Conservation (phyloP, 2,113 vertebrate genomes). For the Puffinus mauretanicus region DNA sequence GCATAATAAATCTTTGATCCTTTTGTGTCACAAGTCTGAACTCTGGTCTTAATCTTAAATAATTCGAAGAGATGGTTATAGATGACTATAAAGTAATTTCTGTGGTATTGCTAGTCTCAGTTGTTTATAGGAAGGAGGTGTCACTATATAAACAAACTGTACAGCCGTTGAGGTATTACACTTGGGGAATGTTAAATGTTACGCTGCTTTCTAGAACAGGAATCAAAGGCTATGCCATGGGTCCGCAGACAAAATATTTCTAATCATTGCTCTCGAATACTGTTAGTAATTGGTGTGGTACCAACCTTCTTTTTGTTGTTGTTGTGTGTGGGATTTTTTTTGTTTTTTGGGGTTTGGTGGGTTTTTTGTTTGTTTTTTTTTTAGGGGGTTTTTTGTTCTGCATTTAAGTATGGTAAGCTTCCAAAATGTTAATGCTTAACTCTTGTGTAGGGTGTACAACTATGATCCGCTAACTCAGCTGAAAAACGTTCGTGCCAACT, state of each 20-base stretch:
- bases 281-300: background rate
- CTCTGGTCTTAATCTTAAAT: background rate
- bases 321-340: background rate
- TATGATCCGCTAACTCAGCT: slow-evolving; percentile 88
- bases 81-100: background rate
- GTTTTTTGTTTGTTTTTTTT: background rate
- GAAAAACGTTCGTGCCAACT: slow-evolving; percentile 87
- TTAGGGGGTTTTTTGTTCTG: background rate
- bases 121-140: background rate
- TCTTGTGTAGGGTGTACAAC: slow-evolving; percentile 86
- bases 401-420: background rate
- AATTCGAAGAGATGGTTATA: background rate
- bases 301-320: background rate
- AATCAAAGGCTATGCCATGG: background rate
- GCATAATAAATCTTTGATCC: background rate
- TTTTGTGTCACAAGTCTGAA: rapidly evolving
- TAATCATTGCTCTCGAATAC: background rate
- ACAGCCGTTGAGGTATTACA: rapidly evolving
- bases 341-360: background rate
- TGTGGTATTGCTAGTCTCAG: background rate
- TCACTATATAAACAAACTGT: background rate
- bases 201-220: background rate
- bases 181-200: background rate
- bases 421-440: background rate
- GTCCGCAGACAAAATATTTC: rapidly evolving